Percentiles rank a stretch among this genome's conserved stretches.
These are phyloP conservation scores for Salminus brasiliensis DNA, from an alignment of 2,113 vertebrate species.

Conservation along the genomic window DNA sequence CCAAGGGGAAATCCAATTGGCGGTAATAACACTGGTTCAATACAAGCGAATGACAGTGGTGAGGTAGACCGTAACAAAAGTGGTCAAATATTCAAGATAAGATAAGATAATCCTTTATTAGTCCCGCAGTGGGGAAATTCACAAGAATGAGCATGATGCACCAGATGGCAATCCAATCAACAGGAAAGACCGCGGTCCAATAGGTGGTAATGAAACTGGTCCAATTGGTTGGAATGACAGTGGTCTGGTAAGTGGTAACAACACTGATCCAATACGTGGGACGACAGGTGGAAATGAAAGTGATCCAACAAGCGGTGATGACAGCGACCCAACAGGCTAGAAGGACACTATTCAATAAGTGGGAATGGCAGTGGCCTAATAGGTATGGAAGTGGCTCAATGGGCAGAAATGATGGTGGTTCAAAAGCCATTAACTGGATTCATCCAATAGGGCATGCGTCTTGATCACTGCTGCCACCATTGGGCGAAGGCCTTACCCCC, in stretches of 20 bases:
- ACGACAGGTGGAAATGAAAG: background rate
- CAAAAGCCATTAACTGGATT: background rate
- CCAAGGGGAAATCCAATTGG: background rate
- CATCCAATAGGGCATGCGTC: background rate
- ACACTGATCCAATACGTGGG: background rate
- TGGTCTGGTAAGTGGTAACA: slow-evolving; percentile 31
- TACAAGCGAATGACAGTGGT: background rate
- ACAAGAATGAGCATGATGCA: too few relatives aligned
- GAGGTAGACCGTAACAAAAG: background rate
- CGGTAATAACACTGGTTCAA: background rate
- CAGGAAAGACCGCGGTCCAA: slow-evolving; percentile 57
- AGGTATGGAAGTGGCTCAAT: background rate
- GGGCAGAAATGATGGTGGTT: background rate
- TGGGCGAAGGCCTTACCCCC: background rate
- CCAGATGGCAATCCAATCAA: background rate
- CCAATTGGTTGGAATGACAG: background rate
- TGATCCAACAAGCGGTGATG: background rate
- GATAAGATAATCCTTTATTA: too few relatives aligned
- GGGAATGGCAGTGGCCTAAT: background rate
- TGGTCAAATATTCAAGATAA: background rate
- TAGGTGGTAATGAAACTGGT: background rate
- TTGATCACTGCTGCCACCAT: background rate
- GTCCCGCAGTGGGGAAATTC: too few relatives aligned
- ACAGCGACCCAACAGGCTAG: background rate
- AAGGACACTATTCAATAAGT: background rate